Evolutionary conservation across 2,888 invertebrate species (phyloP), one percentile per base, ranked within the genome.

Genomic region (Julus scanicus): DNA sequence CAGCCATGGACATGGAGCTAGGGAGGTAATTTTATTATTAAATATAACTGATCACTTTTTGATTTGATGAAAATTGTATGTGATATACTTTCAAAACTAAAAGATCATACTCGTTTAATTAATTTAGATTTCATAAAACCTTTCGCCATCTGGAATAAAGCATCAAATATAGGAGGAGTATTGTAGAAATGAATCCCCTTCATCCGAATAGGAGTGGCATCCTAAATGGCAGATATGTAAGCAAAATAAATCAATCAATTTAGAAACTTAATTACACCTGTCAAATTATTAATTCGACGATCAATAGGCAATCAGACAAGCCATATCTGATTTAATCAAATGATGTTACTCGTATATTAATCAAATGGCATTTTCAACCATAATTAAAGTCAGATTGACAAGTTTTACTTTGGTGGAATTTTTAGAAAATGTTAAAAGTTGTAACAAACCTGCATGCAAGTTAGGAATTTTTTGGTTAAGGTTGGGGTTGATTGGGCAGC

Each of bases 41-140:
- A n/a, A 8, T n/a, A 63, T 63, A n/a, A 20, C 3, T 20, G 6
- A 20, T 8, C 8, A n/a, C 91, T 91, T 29, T 29, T 29, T 29
- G 1, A 29, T 29, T 29, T 29, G 29, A 29, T 29, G 29, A 29
- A 29, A 29, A 29, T 29, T 29, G 29, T 29, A 1, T 29, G 29
- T 29, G 29, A 29, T 29, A 29, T 29, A 29, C n/a, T n/a, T 29
- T 29, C 29, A 29, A 1, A 29, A 44, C 44, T 44, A 8, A 8
- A 44, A 1, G 44, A 1, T 8, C 44, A 8, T 92, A 95, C 95
- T 90, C 95, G 92, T 87, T 93, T 93, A 91, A 93, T 94, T 90
- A 94, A 92, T 91, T 95, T 95, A 88, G 94, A 94, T 63, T 93
- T 93, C 91, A 95, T 92, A 91, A 95, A 94, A 17, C 93, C 92